These are phyloP conservation scores for Etheostoma spectabile DNA, from an alignment of 2,113 vertebrate species.

Conservation along the genomic window DNA sequence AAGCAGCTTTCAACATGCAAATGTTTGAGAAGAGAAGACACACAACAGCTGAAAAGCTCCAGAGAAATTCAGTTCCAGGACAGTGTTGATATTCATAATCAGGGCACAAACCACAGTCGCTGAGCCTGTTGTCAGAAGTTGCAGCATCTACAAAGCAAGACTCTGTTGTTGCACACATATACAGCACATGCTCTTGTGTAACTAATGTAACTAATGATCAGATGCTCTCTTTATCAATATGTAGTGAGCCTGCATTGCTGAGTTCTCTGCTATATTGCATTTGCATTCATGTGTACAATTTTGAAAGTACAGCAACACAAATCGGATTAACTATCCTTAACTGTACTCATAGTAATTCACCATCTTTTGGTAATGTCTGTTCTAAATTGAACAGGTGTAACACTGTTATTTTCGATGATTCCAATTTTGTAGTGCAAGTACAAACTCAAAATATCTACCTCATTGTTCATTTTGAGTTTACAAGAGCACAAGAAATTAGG, in stretches of 20 bases:
- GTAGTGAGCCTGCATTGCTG: background rate
- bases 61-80: slow-evolving; percentile 48
- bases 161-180: slow-evolving; percentile 11
- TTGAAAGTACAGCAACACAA: background rate
- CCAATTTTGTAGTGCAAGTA: background rate
- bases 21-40: slow-evolving; percentile 16
- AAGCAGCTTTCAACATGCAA: slow-evolving; percentile 34
- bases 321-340: background rate
- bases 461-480: background rate
- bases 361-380: background rate
- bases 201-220: slow-evolving; percentile 26
- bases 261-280: background rate
- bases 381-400: background rate
- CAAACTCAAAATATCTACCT: background rate
- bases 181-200: slow-evolving; percentile 9
- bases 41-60: slow-evolving; percentile 8
- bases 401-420: background rate
- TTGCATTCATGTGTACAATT: background rate
- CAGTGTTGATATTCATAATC: background rate
- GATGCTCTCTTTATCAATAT: background rate
- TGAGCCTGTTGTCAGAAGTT: slow-evolving; percentile 33
- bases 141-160: slow-evolving; percentile 29
- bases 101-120: slow-evolving; percentile 29
- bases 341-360: too few relatives aligned
- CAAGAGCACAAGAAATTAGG: background rate